Percentiles rank a stretch among this genome's conserved stretches.
These are phyloP conservation scores for Gorsachius magnificus DNA, from an alignment of 2,797 vertebrate species.

Conservation along the genomic window DNA sequence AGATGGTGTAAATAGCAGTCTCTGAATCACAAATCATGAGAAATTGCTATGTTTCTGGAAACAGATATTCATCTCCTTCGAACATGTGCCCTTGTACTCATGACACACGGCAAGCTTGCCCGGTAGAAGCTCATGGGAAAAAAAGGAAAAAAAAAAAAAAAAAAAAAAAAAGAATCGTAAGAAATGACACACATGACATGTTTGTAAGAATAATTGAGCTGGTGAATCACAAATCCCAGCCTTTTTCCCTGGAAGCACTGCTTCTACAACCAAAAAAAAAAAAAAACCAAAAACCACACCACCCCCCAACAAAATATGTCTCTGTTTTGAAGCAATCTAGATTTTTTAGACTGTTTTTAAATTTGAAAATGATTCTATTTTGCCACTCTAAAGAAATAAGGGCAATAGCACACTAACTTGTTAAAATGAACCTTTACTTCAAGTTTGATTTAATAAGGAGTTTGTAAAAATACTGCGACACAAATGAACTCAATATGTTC, in stretches of 20 bases:
- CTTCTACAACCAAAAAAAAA: not conserved
- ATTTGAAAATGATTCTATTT: not conserved
- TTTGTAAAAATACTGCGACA: not conserved
- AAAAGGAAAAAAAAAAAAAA: rapidly evolving
- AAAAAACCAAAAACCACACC: not conserved
- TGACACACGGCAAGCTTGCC: not conserved
- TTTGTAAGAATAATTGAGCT: not conserved
- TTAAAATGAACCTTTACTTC: not conserved
- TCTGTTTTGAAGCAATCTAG: not conserved
- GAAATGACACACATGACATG: not conserved
- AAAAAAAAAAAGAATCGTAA: not conserved
- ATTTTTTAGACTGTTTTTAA: not conserved
- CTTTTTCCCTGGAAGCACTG: not conserved
- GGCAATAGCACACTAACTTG: not conserved
- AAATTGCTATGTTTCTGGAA: constrained; percentile 21
- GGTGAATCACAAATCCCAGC: not conserved
- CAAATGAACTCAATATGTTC: not conserved
- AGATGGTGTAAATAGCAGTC: not conserved
- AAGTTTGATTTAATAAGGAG: not conserved
- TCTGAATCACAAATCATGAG: constrained; percentile 21
- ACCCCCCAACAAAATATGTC: not conserved
- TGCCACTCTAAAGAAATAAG: not conserved
- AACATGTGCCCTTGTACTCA: not conserved
- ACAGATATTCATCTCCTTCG: not conserved
- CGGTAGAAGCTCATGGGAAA: not conserved